Percentiles rank a stretch among this genome's conserved stretches.
These are phyloP conservation scores for Protobothrops flavoviridis DNA, from an alignment of 2,113 vertebrate species.

Conservation along the genomic window DNA sequence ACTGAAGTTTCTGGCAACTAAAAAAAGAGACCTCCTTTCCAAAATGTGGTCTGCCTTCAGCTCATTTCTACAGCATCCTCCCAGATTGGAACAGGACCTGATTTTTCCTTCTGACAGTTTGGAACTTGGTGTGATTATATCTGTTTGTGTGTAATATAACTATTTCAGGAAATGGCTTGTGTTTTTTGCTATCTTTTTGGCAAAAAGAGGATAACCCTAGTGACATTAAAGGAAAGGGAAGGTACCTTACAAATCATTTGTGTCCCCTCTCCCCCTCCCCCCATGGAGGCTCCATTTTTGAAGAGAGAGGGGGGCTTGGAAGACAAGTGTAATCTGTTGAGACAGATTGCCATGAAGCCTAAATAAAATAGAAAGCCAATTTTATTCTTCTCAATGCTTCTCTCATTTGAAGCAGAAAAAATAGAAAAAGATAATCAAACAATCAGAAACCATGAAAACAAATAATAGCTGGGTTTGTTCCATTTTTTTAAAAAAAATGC, in stretches of 20 bases:
- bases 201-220: background rate
- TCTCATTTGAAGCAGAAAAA: background rate
- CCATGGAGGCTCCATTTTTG: background rate
- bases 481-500: background rate
- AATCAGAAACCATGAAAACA: background rate
- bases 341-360: background rate
- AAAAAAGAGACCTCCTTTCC: too few relatives aligned
- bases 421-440: background rate
- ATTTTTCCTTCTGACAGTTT: background rate
- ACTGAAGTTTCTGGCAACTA: too few relatives aligned
- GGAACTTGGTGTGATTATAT: background rate
- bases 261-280: background rate
- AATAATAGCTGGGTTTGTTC: background rate
- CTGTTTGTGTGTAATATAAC: background rate
- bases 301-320: background rate
- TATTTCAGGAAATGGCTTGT: background rate
- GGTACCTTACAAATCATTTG: background rate
- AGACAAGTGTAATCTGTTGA: background rate
- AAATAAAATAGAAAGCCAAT: background rate
- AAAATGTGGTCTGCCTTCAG: too few relatives aligned
- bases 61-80: too few relatives aligned
- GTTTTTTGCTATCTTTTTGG: background rate
- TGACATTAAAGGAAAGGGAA: background rate
- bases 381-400: background rate
- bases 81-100: too few relatives aligned